phyloP scores from a whole-genome alignment of 2,888 invertebrate species.

The Drosophila monieri region DNA sequence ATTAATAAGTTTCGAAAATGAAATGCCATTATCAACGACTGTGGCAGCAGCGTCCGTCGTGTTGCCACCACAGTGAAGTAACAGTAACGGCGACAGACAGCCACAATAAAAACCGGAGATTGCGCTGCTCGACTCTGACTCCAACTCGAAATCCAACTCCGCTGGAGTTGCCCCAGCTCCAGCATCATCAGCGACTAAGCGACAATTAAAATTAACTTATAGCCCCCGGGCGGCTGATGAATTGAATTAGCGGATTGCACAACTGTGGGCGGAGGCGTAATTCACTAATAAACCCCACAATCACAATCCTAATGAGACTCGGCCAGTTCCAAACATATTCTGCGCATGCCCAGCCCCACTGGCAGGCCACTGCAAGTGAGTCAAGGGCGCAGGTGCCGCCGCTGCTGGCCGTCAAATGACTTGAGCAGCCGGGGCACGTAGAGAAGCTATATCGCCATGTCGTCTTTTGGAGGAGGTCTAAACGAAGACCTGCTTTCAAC shows the following conservation, averaged over 20 bases:
- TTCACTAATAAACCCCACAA: conserved; percentile 39
- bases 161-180: conserved; percentile 10
- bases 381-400: conserved; percentile 63
- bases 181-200: conserved; percentile 25
- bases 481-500: not conserved
- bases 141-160: conserved; percentile 1
- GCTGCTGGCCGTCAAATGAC: conserved; percentile 38
- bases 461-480: conserved; percentile 5
- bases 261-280: conserved; percentile 40
- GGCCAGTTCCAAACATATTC: conserved; percentile 54
- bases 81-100: conserved; percentile 24
- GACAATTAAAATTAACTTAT: conserved; percentile 52
- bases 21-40: conserved; percentile 64
- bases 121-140: conserved; percentile 35
- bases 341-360: conserved; percentile 56
- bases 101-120: conserved; percentile 36
- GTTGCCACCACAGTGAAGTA: conserved; percentile 39
- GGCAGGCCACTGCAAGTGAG: conserved; percentile 65
- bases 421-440: conserved; percentile 63
- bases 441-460: conserved; percentile 9
- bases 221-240: conserved; percentile 26
- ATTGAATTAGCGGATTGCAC: conserved; percentile 51
- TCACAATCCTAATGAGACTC: conserved; percentile 41
- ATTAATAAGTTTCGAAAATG: conserved; percentile 77
- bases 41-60: conserved; percentile 38